Evolutionary conservation across 1,140 invertebrate genomes (phyloP).

Genomic region (Halictus rubicundus): DNA sequence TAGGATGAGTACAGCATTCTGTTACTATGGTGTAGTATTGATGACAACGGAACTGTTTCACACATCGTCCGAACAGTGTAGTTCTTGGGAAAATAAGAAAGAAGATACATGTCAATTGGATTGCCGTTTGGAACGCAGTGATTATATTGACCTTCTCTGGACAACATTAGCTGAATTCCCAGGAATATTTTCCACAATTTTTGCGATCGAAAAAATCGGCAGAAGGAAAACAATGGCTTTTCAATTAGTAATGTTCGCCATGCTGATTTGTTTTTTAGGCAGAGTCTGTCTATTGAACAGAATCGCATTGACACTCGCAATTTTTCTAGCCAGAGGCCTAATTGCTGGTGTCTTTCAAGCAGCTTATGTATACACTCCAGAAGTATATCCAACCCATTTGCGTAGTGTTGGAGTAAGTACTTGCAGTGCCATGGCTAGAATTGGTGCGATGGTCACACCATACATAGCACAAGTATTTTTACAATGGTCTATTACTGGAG

Average conservation of each 20-base stretch:
- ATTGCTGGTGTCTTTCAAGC: slow-evolving; percentile 97
- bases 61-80: slow-evolving; percentile 80
- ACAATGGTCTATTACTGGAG: slow-evolving; percentile 86
- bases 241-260: slow-evolving; percentile 93
- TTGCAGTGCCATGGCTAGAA: slow-evolving; percentile 93
- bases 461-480: slow-evolving; percentile 94
- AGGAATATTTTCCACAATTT: slow-evolving; percentile 95
- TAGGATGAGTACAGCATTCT: slow-evolving; percentile 96
- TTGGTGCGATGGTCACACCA: slow-evolving; percentile 96
- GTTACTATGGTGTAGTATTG: slow-evolving; percentile 96
- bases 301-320: slow-evolving; percentile 88
- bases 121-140: slow-evolving; percentile 89
- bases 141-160: slow-evolving; percentile 96
- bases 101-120: slow-evolving; percentile 82
- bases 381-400: slow-evolving; percentile 95
- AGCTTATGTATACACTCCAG: slow-evolving; percentile 97
- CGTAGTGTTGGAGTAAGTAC: slow-evolving; percentile 93
- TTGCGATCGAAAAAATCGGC: slow-evolving; percentile 94
- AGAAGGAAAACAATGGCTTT: slow-evolving; percentile 96
- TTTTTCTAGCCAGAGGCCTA: slow-evolving; percentile 94
- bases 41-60: slow-evolving; percentile 97
- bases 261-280: slow-evolving; percentile 90
- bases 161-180: slow-evolving; percentile 98
- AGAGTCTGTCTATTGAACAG: slow-evolving; percentile 83
- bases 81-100: slow-evolving; percentile 66